Evolutionary conservation across 2,888 invertebrate species (phyloP).

Genomic region (Cantharis rufa): DNA sequence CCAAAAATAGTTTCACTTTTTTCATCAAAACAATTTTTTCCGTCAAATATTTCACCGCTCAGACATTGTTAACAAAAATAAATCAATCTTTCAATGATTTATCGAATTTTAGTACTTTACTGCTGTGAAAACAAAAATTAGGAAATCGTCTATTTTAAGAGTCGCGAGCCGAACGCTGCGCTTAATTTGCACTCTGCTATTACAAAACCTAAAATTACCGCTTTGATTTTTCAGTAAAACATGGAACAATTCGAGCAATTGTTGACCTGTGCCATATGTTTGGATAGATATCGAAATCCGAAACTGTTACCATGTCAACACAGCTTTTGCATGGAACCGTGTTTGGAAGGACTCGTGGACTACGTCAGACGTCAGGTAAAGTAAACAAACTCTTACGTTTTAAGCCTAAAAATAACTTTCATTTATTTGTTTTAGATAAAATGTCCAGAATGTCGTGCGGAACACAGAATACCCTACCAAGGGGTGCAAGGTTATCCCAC

Average conservation of each 20-base stretch:
- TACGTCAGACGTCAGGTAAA: conserved; percentile 88
- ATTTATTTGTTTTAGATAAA: conserved; percentile 69
- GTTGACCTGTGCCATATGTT: conserved; percentile 96
- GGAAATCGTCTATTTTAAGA: background rate
- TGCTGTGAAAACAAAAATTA: background rate
- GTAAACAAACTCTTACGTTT: conserved; percentile 14
- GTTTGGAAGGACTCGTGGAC: conserved; percentile 96
- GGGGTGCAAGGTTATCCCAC: conserved; percentile 94
- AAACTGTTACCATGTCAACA: conserved; percentile 99
- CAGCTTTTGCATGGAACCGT: conserved; percentile 98
- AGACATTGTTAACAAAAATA: background rate
- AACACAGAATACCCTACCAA: conserved; percentile 94
- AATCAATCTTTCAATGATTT: background rate
- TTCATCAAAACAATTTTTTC: no score
- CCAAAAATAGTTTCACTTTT: background rate
- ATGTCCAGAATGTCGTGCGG: conserved; percentile 97
- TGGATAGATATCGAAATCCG: conserved; percentile 97
- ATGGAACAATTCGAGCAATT: conserved; percentile 98
- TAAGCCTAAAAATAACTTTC: background rate
- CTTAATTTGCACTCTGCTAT: background rate
- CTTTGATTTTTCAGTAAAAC: conserved; percentile 10
- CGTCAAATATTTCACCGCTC: background rate
- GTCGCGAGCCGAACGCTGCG: background rate
- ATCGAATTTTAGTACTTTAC: background rate
- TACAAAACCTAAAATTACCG: background rate